Conservation (phyloP, 53 echinoderm and acorn worm genomes). For the Paracentrotus lividus region DNA sequence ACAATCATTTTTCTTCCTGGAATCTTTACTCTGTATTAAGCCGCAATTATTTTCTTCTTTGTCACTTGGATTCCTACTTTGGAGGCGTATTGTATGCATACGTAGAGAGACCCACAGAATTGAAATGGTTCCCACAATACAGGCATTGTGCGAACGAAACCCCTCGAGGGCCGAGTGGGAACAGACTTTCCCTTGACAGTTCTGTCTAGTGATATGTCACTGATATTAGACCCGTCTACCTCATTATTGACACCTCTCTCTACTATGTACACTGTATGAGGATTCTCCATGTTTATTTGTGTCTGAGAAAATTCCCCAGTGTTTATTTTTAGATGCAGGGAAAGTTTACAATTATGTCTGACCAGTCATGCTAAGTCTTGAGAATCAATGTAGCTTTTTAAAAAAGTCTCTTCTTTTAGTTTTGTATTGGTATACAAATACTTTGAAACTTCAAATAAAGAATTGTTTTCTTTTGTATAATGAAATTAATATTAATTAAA, state of each 20-base stretch:
- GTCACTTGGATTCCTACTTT: not conserved
- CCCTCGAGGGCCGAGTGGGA: not conserved
- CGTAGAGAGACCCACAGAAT: not conserved
- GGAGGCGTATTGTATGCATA: not conserved
- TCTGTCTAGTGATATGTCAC: not conserved
- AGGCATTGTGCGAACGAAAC: not conserved
- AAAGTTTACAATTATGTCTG: not conserved
- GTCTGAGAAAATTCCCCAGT: constrained; percentile 2
- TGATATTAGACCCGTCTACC: not conserved
- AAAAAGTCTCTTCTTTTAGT: too few species aligned
- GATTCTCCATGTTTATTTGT: constrained; percentile 6
- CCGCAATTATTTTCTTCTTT: constrained; percentile 10
- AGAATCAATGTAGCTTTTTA: not conserved
- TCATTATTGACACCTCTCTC: not conserved
- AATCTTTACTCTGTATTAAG: not conserved
- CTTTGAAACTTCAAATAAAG: too few species aligned
- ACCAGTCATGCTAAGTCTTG: not conserved
- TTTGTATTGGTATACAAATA: too few species aligned
- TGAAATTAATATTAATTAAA: too few species aligned
- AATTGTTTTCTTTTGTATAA: too few species aligned
- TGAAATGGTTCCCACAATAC: constrained; percentile 7
- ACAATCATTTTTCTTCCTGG: not conserved
- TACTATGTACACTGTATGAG: not conserved
- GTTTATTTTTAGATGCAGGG: constrained; percentile 36
- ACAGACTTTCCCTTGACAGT: constrained; percentile 21